Evolutionary conservation across 2,797 vertebrate species (phyloP).

Genomic region (Haliaeetus albicilla): DNA sequence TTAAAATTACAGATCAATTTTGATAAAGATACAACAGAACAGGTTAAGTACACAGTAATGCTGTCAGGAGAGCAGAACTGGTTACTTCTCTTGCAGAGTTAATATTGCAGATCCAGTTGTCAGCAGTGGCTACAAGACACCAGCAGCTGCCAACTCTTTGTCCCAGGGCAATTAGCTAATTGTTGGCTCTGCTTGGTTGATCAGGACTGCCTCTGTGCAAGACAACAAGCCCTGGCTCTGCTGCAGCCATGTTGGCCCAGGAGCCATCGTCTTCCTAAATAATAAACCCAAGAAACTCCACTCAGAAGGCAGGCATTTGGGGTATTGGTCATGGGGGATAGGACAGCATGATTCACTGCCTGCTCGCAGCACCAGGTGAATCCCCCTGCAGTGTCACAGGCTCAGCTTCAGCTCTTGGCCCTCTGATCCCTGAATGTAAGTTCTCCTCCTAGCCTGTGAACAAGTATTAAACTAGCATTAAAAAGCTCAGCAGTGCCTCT

Average conservation of each 20-base stretch:
- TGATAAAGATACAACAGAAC: background rate
- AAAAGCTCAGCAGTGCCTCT: background rate
- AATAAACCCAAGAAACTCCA: background rate
- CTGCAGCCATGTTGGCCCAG: background rate
- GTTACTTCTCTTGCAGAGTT: background rate
- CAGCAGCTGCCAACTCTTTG: background rate
- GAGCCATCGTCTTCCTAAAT: background rate
- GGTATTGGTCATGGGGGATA: accelerated
- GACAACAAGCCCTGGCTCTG: background rate
- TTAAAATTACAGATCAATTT: background rate
- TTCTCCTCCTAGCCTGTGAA: background rate
- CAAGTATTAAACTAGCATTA: background rate
- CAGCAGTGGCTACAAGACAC: background rate
- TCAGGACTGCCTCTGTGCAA: background rate
- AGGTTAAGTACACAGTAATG: background rate
- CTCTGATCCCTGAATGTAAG: background rate
- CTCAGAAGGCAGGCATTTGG: background rate
- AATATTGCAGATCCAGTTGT: background rate
- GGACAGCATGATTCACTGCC: background rate
- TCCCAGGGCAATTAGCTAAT: background rate
- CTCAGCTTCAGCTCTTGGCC: background rate
- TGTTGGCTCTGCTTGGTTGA: background rate
- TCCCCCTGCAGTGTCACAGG: background rate
- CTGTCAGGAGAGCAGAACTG: background rate
- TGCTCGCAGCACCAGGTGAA: background rate